Percentiles rank a stretch among this genome's conserved stretches.
Evolutionary conservation across 1,140 invertebrate genomes (phyloP).

Genomic region (Halictus rubicundus): DNA sequence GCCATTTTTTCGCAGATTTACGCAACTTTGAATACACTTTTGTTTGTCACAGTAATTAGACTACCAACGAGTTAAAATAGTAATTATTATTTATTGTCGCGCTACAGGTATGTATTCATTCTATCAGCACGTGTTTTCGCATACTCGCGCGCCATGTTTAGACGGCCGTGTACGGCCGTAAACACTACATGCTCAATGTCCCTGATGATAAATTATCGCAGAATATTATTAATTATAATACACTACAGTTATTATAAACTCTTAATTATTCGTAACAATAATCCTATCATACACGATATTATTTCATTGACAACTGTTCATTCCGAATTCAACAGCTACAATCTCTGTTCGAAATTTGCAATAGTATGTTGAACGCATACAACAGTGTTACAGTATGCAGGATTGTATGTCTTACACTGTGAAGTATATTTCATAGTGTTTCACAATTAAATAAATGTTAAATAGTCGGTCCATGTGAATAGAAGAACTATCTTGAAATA

Average conservation of each 20-base stretch:
- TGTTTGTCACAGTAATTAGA: background rate
- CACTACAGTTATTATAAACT: background rate
- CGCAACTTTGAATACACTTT: background rate
- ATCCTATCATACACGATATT: background rate
- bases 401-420: background rate
- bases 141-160: background rate
- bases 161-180: background rate
- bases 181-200: background rate
- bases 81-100: background rate
- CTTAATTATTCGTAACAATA: too few species aligned
- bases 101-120: too few species aligned
- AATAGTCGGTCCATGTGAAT: background rate
- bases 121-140: constrained; percentile 7
- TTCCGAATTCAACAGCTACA: background rate
- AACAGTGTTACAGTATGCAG: background rate
- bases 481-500: background rate
- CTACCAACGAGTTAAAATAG: background rate
- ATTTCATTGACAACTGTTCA: background rate
- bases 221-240: too few species aligned
- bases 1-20: constrained; percentile 16
- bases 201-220: background rate
- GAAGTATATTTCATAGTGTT: background rate
- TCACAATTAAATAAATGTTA: background rate
- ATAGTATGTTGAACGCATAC: background rate
- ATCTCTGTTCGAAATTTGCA: background rate